Base-by-base conservation (phyloP, 2,113 vertebrate genomes). In the Helogale parvula region DNA sequence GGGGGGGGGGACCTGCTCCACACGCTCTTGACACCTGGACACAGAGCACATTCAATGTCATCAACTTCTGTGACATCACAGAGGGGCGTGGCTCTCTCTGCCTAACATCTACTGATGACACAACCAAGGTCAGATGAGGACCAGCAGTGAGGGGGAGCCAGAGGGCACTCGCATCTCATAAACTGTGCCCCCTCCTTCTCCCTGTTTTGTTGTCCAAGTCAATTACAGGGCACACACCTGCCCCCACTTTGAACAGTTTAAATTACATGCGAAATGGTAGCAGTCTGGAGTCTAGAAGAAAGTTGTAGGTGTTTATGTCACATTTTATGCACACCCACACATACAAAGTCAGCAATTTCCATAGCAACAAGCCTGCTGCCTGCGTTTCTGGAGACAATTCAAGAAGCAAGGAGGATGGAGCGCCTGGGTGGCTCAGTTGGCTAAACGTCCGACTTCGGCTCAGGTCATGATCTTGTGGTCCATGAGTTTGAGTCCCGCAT, bases 281-380 rank as follows among this genome's bases (percentile, higher is more conserved):
- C 87, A 95, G 92, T 91, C 74, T 84, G 52, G 52, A 87, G 23
- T n/a, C 13, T 27, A 72, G 52, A 31, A 66, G 41, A 92, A 72
- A 76, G 80, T 74, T 93, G 63, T 7, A 88, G 82, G 19, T 50
- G 31, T 76, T 81, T 94, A 88, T 60, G 47, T 74, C 92, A 90
- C 33, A 71, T 93, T 80, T 97, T 57, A 71, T 93, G 66, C 57
- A 23, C 54, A 54, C 54, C 23, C 57, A 60, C 57, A 60, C 57
- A 60, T 21, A 60, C 7, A 60, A 9, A 60, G 57, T 8, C 77
- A 52, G 38, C 38, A n/a, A 96, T 98, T 97, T 82, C 98, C 97
- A 98, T 97, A 97, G 98, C 97, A 98, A 98, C 97, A 81, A 93
- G 90, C 84, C 76, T 33, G 68, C 52, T 7, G 54, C 93, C 66